Conservation (phyloP, 2,113 vertebrate genomes). For the Lutjanus erythropterus region DNA sequence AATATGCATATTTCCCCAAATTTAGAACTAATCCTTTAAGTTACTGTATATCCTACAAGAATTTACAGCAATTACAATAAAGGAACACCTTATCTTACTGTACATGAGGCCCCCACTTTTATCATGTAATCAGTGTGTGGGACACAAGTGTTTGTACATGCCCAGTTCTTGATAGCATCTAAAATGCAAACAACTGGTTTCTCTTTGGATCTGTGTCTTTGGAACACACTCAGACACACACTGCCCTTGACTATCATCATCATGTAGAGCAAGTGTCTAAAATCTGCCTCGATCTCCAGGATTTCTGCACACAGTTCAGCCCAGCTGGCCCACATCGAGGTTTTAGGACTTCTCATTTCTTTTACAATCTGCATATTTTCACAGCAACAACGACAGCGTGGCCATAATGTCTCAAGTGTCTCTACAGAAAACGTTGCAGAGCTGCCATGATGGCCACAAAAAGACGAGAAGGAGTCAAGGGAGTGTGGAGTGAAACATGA, state of each 20-base stretch:
- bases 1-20: not conserved
- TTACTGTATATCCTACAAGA: not conserved
- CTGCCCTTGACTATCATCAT: slow-evolving; percentile 12
- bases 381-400: slow-evolving; percentile 23
- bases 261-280: slow-evolving; percentile 3
- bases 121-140: slow-evolving; percentile 21
- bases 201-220: slow-evolving; percentile 29
- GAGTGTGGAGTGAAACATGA: slow-evolving; percentile 26
- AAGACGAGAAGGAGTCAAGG: slow-evolving; percentile 18
- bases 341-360: slow-evolving; percentile 39
- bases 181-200: slow-evolving; percentile 40
- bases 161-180: slow-evolving; percentile 53
- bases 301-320: slow-evolving; percentile 26
- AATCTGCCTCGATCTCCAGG: slow-evolving; percentile 8
- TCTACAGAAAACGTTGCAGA: slow-evolving; percentile 15
- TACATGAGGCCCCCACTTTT: slow-evolving; percentile 4
- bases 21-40: not conserved
- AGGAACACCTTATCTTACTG: no score
- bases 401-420: slow-evolving; percentile 18
- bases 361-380: slow-evolving; percentile 43
- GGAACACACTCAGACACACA: slow-evolving; percentile 16
- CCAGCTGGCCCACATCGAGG: slow-evolving; percentile 15
- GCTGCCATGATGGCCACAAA: slow-evolving; percentile 27
- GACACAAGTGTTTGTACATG: slow-evolving; percentile 47
- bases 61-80: no score